phyloP scores from a whole-genome alignment of 2,888 invertebrate genomes.

The Agrochola macilenta region DNA sequence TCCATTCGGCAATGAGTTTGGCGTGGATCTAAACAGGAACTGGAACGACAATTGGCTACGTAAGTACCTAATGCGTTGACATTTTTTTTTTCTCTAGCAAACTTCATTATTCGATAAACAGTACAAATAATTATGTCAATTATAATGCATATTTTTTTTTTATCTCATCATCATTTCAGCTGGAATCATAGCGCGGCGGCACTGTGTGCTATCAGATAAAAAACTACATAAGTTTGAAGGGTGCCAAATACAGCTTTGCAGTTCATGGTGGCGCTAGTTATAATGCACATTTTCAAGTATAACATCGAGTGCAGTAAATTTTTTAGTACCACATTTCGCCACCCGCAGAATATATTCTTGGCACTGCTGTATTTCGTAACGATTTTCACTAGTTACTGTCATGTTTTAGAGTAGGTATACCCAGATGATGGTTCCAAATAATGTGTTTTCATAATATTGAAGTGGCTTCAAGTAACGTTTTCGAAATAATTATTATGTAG shows the following conservation, averaged over 20 bases:
- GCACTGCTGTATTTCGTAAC: background rate
- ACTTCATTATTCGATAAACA: background rate
- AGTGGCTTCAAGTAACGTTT: background rate
- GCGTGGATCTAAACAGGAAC: conserved; percentile 95
- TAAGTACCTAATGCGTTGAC: conserved; percentile 69
- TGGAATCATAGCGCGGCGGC: no score
- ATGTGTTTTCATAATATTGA: background rate
- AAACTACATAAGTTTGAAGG: no score
- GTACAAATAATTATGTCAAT: background rate
- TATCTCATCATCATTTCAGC: no score
- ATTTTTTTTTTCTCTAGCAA: no score
- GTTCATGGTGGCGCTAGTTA: background rate
- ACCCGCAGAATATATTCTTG: background rate
- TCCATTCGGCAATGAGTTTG: conserved; percentile 87
- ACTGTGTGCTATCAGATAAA: no score
- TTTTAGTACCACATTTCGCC: conserved; percentile 4
- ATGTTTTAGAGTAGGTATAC: background rate
- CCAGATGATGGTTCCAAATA: background rate
- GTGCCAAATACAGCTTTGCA: background rate
- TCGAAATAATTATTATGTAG: no score
- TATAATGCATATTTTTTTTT: background rate
- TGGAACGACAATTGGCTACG: conserved; percentile 93
- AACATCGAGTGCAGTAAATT: no score
- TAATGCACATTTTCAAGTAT: background rate
- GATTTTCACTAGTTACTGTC: background rate